Evolutionary conservation across 92 coral and sea anemone species (phyloP).

Genomic region (Palythoa caribaeorum): DNA sequence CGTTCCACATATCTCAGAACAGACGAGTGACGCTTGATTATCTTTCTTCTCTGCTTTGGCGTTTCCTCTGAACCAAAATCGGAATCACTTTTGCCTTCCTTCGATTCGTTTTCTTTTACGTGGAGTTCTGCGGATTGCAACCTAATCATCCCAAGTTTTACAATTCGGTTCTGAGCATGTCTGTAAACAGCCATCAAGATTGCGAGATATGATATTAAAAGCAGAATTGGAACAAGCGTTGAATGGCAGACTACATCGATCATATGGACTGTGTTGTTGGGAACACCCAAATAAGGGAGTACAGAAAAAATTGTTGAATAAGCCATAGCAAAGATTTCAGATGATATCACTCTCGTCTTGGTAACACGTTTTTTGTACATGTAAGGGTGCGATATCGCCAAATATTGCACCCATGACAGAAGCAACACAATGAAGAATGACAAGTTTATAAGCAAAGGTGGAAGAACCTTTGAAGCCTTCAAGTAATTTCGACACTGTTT

Average conservation of each 20-base stretch:
- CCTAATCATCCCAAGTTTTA: neutral
- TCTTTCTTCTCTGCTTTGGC: neutral
- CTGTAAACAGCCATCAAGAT: slow-evolving; percentile 33
- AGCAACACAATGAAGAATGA: slow-evolving; percentile 54
- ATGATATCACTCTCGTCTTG: slow-evolving; percentile 31
- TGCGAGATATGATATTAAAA: slow-evolving; percentile 36
- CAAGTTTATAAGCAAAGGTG: slow-evolving; percentile 34
- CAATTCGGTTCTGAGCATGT: slow-evolving; percentile 44
- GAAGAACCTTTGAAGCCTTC: slow-evolving; percentile 11
- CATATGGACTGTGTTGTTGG: neutral
- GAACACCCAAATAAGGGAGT: slow-evolving; percentile 42
- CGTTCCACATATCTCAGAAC: slow-evolving; percentile 32
- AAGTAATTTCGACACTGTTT: slow-evolving; percentile 18
- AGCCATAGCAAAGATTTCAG: slow-evolving; percentile 17
- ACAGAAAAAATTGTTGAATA: slow-evolving; percentile 48
- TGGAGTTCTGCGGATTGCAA: neutral
- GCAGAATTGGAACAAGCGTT: slow-evolving; percentile 42
- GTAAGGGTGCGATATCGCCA: slow-evolving; percentile 50
- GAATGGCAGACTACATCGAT: slow-evolving; percentile 50
- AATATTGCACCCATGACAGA: slow-evolving; percentile 50
- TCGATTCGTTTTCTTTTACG: neutral
- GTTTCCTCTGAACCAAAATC: neutral
- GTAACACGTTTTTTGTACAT: slow-evolving; percentile 38
- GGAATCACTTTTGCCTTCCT: neutral
- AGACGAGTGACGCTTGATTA: neutral